Base-by-base conservation (phyloP, 1,140 invertebrate genomes). In the Dendrolimus punctatus region DNA sequence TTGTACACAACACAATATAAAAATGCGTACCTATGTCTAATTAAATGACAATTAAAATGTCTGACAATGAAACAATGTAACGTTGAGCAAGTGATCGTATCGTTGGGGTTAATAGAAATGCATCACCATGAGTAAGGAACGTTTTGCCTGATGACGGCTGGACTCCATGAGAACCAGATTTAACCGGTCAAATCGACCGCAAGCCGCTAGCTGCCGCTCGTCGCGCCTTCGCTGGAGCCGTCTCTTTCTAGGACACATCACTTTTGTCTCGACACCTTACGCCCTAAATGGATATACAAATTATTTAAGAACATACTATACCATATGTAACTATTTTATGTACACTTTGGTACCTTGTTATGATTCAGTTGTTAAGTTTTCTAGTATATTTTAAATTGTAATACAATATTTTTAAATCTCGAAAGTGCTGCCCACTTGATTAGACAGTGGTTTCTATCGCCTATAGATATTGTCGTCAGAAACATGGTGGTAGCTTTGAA, bases 241-340 rank as follows among this genome's bases (percentile, higher is more conserved):
- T 60, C 45, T 66, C 46, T 69, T 71, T 74, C 59, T 47, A 49
- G 7, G 53, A 57, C 59, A 57, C 58, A 61, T 68, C 66, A 68
- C 70, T 73, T 74, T 62, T 49, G 69, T 58, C 56, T 64, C 57
- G 41, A 48, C 46, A 46, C 51, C 48, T 6, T 55, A 37, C 43
- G 23, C 71, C 71, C 40, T 66, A 73, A 44, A 73, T 57, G 73
- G 76, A 70, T 58, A 66, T 71, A 66, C 60, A 46, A 78, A 76
- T 71, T 73, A 57, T 62, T 55, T 39, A 48, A 40, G 7, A 23
- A 23, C 23, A 23, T 23, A 23, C 23, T 2, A 5, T 49, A 49
- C 40, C 40, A 40, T 49, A 10, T 7, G 38, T 9, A 49, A 40
- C 10, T 5, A 40, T 9, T 40, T 10, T 10, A 40, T 49, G 6